These are phyloP conservation scores for Araneus ventricosus DNA, from an alignment of 1,140 invertebrate genomes.

Conservation along the genomic window DNA sequence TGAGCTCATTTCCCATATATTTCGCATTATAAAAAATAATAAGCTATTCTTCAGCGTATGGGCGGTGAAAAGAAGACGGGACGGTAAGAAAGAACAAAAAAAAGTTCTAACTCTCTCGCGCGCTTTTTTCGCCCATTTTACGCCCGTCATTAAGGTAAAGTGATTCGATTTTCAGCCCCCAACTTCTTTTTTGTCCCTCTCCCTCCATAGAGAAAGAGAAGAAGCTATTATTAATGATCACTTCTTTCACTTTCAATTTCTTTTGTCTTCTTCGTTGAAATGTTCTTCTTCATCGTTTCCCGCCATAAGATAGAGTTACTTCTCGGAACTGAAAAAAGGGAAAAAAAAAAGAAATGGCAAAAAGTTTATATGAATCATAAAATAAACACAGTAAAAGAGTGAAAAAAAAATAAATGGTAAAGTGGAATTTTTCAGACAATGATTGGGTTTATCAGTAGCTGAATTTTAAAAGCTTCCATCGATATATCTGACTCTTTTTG, in stretches of 20 bases:
- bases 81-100: background rate
- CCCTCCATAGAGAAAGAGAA: background rate
- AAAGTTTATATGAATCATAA: conserved; percentile 24
- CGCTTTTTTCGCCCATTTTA: conserved; percentile 30
- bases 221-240: conserved; percentile 56
- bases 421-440: conserved; percentile 3
- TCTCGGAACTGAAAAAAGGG: background rate
- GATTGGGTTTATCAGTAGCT: conserved; percentile 16
- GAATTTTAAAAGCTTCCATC: conserved; percentile 42
- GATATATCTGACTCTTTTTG: background rate
- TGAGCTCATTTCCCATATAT: background rate
- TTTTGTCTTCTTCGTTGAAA: conserved; percentile 43
- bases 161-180: conserved; percentile 55
- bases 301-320: background rate
- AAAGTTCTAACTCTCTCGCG: background rate
- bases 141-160: conserved; percentile 60
- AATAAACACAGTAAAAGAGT: conserved; percentile 11
- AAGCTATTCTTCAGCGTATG: background rate
- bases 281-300: background rate
- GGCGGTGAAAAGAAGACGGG: conserved; percentile 6
- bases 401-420: background rate
- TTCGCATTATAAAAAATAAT: conserved; percentile 4
- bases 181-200: background rate
- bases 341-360: background rate
- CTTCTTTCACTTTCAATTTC: conserved; percentile 58